These are phyloP conservation scores for Shinisaurus crocodilurus DNA, from an alignment of 2,113 vertebrate genomes.

Conservation along the genomic window DNA sequence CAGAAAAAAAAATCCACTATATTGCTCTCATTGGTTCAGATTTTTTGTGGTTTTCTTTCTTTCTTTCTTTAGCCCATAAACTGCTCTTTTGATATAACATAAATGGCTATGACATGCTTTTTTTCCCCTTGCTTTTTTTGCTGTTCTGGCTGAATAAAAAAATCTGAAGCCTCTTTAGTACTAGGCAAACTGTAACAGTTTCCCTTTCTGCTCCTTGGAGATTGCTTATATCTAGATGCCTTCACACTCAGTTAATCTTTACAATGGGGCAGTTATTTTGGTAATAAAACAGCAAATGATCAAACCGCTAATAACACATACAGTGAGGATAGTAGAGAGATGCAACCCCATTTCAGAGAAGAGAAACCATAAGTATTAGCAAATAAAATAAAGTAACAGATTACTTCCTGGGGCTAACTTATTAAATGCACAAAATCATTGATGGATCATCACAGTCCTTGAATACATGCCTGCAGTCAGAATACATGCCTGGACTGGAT, in stretches of 20 bases:
- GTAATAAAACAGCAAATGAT: constrained; percentile 65
- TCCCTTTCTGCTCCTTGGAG: constrained; percentile 46
- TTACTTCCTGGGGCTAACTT: constrained; percentile 52
- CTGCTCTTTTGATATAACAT: constrained; percentile 30
- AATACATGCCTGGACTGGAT: background rate
- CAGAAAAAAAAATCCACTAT: background rate
- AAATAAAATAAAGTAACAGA: constrained; percentile 59
- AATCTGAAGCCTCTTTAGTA: constrained; percentile 41
- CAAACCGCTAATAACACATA: constrained; percentile 36
- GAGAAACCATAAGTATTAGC: constrained; percentile 47
- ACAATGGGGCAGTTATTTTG: background rate
- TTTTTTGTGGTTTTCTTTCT: background rate
- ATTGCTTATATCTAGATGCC: constrained; percentile 44
- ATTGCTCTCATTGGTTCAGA: background rate
- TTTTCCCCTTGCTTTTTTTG: constrained; percentile 23
- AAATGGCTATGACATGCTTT: background rate
- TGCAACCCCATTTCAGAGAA: constrained; percentile 54
- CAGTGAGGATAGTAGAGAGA: constrained; percentile 42
- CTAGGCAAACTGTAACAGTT: constrained; percentile 44
- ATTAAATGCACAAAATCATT: constrained; percentile 42
- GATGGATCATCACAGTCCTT: constrained; percentile 5
- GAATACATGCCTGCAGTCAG: background rate
- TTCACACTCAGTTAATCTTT: constrained; percentile 58
- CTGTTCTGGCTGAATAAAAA: constrained; percentile 34
- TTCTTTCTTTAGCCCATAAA: constrained; percentile 3